A percentile compares a stretch with the other conserved stretches of the same genome.
These are phyloP conservation scores for Balanococcus diminutus DNA, from an alignment of 2,888 invertebrate species.

Conservation along the genomic window DNA sequence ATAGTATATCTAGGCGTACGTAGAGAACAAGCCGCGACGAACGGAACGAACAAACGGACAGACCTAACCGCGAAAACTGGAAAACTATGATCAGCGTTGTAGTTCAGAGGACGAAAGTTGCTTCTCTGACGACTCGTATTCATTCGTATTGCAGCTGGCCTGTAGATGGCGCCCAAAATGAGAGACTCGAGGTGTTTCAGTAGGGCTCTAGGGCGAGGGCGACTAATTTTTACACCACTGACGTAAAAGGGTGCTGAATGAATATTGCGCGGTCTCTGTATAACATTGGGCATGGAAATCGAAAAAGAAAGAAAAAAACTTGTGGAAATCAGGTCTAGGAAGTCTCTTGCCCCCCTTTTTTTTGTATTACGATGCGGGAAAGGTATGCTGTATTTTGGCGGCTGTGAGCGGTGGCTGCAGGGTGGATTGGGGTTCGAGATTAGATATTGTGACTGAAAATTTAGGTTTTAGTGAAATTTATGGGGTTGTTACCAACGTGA, in stretches of 20 bases:
- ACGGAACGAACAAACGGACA: not conserved
- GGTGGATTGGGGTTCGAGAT: not conserved
- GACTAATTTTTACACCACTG: not conserved
- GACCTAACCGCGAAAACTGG: not conserved
- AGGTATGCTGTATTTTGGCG: no score
- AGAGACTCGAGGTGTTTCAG: not conserved
- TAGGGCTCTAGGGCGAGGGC: not conserved
- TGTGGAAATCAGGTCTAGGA: constrained; percentile 20
- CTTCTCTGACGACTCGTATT: not conserved
- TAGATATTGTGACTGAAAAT: not conserved
- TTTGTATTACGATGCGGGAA: no score
- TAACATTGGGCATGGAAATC: not conserved
- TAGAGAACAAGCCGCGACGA: not conserved
- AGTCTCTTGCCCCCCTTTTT: not conserved
- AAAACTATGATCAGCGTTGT: not conserved
- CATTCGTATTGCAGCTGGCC: not conserved
- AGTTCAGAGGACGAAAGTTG: not conserved
- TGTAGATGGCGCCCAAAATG: not conserved
- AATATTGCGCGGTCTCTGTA: not conserved
- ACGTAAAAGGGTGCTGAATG: not conserved
- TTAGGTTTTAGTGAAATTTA: not conserved
- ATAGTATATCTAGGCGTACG: not conserved
- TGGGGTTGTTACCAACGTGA: no score
- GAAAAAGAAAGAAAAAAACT: not conserved
- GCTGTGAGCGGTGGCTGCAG: not conserved